Evolutionary conservation across 2,797 vertebrate species (phyloP).

Genomic region (Oryzias sinensis): DNA sequence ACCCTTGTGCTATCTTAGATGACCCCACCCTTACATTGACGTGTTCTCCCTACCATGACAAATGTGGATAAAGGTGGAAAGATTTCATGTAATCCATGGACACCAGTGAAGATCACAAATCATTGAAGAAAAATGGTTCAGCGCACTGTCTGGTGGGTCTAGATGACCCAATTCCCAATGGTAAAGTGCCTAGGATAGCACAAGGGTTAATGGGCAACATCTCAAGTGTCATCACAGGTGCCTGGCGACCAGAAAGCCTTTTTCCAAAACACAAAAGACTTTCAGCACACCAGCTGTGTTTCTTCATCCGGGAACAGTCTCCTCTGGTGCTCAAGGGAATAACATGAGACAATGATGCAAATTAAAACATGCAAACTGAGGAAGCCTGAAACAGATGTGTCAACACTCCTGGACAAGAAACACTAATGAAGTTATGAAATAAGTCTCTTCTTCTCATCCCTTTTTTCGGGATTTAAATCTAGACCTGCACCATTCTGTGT

Average conservation of each 20-base stretch:
- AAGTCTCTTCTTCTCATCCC: conserved; percentile 11
- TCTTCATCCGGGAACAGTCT: conserved; percentile 31
- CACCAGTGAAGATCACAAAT: too few species aligned
- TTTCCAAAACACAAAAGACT: conserved; percentile 60
- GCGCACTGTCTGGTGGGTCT: too few species aligned
- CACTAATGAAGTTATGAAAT: conserved; percentile 18
- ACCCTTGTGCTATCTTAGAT: too few species aligned
- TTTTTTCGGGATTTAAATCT: conserved; percentile 20
- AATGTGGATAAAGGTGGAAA: too few species aligned
- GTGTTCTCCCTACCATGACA: too few species aligned
- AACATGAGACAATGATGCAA: conserved; percentile 38
- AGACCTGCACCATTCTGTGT: conserved; percentile 16
- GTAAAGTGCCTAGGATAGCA: too few species aligned
- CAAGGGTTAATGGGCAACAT: conserved; percentile 28
- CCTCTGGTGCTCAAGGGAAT: conserved; percentile 29
- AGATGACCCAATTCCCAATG: too few species aligned
- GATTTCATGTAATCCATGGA: too few species aligned
- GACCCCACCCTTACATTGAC: too few species aligned
- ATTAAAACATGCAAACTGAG: conserved; percentile 30
- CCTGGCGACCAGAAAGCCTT: conserved; percentile 33
- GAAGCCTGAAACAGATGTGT: conserved; percentile 20
- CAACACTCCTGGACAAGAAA: conserved; percentile 23
- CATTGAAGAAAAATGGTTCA: too few species aligned
- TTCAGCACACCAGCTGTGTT: conserved; percentile 34
- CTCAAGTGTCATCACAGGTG: conserved; percentile 70